These are phyloP conservation scores for Deroptyus accipitrinus DNA, from an alignment of 2,113 vertebrate genomes.

Conservation along the genomic window DNA sequence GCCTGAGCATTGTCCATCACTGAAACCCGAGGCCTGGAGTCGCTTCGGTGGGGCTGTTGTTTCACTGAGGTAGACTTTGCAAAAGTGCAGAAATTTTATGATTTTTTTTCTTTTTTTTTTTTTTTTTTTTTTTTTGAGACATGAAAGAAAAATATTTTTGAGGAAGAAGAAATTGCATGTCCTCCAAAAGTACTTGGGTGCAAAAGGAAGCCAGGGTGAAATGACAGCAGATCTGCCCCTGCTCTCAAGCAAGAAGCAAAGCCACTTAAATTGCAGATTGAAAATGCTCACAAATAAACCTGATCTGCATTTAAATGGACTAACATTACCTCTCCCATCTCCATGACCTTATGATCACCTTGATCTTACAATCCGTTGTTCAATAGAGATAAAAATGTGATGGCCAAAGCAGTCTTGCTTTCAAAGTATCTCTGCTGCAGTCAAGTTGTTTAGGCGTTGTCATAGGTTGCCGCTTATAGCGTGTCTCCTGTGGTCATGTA, in stretches of 20 bases:
- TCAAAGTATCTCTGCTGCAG: background rate
- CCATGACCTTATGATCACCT: background rate
- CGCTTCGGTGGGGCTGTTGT: background rate
- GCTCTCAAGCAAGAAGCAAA: background rate
- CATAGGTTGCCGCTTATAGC: background rate
- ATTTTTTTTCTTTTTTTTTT: background rate
- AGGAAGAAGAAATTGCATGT: background rate
- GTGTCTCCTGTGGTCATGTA: slow-evolving; percentile 25
- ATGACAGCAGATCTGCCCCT: background rate
- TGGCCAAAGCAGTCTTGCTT: background rate
- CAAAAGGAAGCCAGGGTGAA: background rate
- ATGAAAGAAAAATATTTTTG: background rate
- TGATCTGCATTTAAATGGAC: background rate
- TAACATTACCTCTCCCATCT: background rate
- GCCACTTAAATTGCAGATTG: background rate
- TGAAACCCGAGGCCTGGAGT: background rate
- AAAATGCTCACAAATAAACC: background rate
- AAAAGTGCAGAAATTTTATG: background rate
- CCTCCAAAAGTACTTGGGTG: background rate
- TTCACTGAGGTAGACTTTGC: background rate
- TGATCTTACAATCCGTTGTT: background rate
- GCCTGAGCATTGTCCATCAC: background rate
- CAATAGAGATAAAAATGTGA: background rate
- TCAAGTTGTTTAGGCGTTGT: background rate
- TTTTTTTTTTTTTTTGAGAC: background rate